Evolutionary conservation across 2,113 vertebrate species (phyloP), one percentile per base, ranked within the genome.

Genomic region (Capricornis sumatraensis): DNA sequence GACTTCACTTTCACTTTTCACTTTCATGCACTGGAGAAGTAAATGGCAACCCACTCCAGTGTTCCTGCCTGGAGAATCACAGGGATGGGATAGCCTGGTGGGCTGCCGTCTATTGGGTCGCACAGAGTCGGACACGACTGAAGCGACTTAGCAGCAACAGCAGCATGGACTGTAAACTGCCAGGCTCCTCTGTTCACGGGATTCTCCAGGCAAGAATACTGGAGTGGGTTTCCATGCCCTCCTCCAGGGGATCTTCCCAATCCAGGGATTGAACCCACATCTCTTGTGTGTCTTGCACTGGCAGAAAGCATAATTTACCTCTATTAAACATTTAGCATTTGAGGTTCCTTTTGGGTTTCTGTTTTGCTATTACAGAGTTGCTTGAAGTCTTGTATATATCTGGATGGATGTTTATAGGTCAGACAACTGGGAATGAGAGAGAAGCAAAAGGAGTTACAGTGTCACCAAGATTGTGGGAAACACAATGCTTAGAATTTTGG

Each of bases 171-270:
- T 17, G 3, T 33, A 17, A n/a, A 17, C 30, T n/a, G 7, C 15
- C 3, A 64, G 62, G 7, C 62, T n/a, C 30, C 62, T 17, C 30
- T 0, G 3, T 64, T n/a, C 30, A 64, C 2, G 0, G 7, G 62
- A 17, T 64, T 64, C 1, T 64, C 62, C 62, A 64, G 62, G 62
- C 30, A n/a, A 64, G 30, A 64, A n/a, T 64, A n/a, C 62, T n/a
- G 15, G 62, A 64, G 7, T n/a, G 30, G 30, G 7, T 64, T 64
- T 33, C 62, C 30, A 64, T 8, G 30, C 62, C 30, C 62, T 64
- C 30, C 30, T 64, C 30, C 15, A n/a, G 15, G 30, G 7, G 30
- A 17, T 64, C 15, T 64, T 64, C 62, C 62, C 62, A 64, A 9
- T 64, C 1, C 62, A n/a, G 62, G 30, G 15, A n/a, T 9, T 64